A percentile compares a stretch with the other conserved stretches of the same genome.
Evolutionary conservation across 1,140 invertebrate genomes (phyloP).

Genomic region (Leptestheria dahalacensis): DNA sequence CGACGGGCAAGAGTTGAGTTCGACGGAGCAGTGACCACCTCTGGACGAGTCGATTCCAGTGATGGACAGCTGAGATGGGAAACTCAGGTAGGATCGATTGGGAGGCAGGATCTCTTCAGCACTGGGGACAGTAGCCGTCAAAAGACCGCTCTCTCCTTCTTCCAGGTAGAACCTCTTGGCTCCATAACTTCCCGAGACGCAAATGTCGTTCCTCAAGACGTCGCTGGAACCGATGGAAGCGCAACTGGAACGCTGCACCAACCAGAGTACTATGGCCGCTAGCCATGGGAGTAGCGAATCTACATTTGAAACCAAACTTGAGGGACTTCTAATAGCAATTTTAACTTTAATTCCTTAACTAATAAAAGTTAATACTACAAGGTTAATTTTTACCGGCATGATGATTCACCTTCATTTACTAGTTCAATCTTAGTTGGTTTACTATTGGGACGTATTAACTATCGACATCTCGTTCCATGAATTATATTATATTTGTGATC

Average conservation of each 20-base stretch:
- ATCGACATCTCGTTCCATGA: no score
- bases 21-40: slow-evolving; percentile 39
- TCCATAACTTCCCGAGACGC: slow-evolving; percentile 1
- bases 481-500: no score
- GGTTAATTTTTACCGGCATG: no score
- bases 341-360: no score
- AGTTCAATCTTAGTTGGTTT: no score
- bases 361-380: no score
- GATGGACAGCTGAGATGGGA: neutral
- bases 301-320: neutral
- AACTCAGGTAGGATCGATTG: neutral
- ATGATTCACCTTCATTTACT: no score
- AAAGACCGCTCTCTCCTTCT: slow-evolving; percentile 36
- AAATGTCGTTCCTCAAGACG: slow-evolving; percentile 7
- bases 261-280: neutral
- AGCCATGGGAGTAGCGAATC: neutral
- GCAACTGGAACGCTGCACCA: no score
- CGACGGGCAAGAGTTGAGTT: slow-evolving; percentile 51
- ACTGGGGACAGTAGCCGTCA: slow-evolving; percentile 36
- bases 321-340: no score
- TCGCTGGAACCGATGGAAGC: neutral
- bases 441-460: no score
- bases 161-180: slow-evolving; percentile 10
- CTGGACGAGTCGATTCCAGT: slow-evolving; percentile 21
- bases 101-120: slow-evolving; percentile 21